phyloP scores from a whole-genome alignment of 2,797 vertebrate genomes.

The Chaunax sp. region DNA sequence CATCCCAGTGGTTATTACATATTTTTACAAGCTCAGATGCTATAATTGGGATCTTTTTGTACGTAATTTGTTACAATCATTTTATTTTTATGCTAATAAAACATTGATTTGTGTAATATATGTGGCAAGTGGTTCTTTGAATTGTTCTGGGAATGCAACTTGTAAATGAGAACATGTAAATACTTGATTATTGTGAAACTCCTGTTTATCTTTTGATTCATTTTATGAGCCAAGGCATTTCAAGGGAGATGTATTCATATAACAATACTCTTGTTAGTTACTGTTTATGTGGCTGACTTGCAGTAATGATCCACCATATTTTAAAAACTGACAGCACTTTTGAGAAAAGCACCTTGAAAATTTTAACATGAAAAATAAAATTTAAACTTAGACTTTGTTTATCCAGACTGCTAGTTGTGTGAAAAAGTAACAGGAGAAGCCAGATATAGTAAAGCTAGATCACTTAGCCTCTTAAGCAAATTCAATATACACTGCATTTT shows the following conservation, averaged over 20 bases:
- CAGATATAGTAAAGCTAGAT: too few species aligned
- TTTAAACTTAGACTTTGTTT: neutral
- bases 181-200: neutral
- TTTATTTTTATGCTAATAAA: conserved; percentile 50
- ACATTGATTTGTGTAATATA: conserved; percentile 16
- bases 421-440: too few species aligned
- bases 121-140: neutral
- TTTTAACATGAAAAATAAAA: neutral
- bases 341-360: neutral
- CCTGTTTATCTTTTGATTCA: too few species aligned
- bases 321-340: neutral
- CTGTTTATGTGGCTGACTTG: neutral
- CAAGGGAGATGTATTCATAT: too few species aligned
- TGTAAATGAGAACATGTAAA: neutral
- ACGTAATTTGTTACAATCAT: conserved; percentile 32
- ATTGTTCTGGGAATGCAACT: neutral
- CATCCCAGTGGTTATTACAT: conserved; percentile 15
- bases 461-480: too few species aligned
- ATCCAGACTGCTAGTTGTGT: too few species aligned
- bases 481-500: too few species aligned
- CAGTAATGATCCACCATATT: neutral
- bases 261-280: neutral
- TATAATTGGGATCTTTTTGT: conserved; percentile 27
- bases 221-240: too few species aligned
- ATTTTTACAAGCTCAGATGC: conserved; percentile 20